Evolutionary conservation across 2,113 vertebrate species (phyloP).

Genomic region (Dolichallabes microphthalmus): DNA sequence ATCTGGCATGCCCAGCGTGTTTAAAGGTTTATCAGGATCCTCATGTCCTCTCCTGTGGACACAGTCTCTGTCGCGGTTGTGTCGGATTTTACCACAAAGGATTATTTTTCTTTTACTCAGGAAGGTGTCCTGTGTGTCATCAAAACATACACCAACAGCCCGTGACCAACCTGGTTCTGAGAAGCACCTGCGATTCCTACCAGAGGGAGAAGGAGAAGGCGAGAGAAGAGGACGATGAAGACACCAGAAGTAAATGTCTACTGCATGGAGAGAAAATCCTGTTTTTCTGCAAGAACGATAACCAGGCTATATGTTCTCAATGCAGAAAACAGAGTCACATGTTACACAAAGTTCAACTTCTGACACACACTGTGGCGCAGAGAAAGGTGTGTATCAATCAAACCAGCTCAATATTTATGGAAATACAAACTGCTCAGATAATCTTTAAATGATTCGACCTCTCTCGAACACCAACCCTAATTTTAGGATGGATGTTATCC

Average conservation of each 20-base stretch:
- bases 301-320: neutral
- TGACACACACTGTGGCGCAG: neutral
- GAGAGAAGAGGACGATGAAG: neutral
- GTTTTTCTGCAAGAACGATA: constrained; percentile 26
- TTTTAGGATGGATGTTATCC: no score
- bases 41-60: constrained; percentile 31
- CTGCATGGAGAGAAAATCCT: constrained; percentile 12
- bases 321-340: neutral
- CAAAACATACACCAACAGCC: neutral
- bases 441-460: neutral
- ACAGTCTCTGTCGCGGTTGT: constrained; percentile 31
- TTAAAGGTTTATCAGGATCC: constrained; percentile 25
- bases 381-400: constrained; percentile 1
- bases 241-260: neutral
- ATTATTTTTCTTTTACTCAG: neutral
- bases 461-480: no score
- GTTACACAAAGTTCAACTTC: neutral
- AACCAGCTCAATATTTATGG: no score
- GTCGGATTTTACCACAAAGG: neutral
- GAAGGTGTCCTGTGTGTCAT: constrained; percentile 24
- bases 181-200: constrained; percentile 30
- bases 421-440: no score
- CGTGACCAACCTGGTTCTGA: constrained; percentile 28
- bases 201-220: constrained; percentile 1
- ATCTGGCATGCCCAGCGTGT: constrained; percentile 36